Evolutionary conservation across 2,888 invertebrate species (phyloP).

Genomic region (Phlogophora meticulosa): DNA sequence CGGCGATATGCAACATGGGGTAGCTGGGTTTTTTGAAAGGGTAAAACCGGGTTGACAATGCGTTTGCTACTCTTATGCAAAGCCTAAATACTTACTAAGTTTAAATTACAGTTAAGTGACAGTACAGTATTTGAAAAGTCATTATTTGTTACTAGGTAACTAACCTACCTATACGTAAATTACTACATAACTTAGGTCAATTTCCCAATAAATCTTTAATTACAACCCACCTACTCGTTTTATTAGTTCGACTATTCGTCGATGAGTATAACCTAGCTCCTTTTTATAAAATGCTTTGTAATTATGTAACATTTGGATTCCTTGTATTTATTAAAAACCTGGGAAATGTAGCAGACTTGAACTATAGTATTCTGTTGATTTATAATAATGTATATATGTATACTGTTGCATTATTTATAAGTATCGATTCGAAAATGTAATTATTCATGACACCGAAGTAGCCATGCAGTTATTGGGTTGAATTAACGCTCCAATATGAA

Average conservation of each 20-base stretch:
- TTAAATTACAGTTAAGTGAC: neutral
- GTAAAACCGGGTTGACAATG: neutral
- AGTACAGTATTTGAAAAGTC: neutral
- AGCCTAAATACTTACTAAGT: neutral
- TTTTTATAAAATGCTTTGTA: constrained; percentile 25
- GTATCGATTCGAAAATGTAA: constrained; percentile 2
- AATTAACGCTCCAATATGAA: neutral
- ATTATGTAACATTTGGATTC: constrained; percentile 32
- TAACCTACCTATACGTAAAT: neutral
- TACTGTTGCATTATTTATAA: constrained; percentile 11
- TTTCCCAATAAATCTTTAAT: constrained; percentile 19
- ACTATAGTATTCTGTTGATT: too few species aligned
- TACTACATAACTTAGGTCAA: constrained; percentile 10
- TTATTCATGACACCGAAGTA: neutral
- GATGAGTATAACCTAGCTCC: constrained; percentile 1
- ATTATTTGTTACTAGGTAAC: neutral
- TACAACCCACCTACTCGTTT: neutral
- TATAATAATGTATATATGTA: too few species aligned
- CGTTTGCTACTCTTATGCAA: neutral
- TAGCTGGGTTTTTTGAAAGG: neutral
- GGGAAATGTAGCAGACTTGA: constrained; percentile 15
- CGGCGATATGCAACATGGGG: constrained; percentile 8
- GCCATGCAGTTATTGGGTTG: neutral
- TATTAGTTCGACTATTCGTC: constrained; percentile 17
- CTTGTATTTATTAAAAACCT: constrained; percentile 19